These are phyloP conservation scores for Urocolius indicus DNA, from an alignment of 2,113 vertebrate species.

Conservation along the genomic window DNA sequence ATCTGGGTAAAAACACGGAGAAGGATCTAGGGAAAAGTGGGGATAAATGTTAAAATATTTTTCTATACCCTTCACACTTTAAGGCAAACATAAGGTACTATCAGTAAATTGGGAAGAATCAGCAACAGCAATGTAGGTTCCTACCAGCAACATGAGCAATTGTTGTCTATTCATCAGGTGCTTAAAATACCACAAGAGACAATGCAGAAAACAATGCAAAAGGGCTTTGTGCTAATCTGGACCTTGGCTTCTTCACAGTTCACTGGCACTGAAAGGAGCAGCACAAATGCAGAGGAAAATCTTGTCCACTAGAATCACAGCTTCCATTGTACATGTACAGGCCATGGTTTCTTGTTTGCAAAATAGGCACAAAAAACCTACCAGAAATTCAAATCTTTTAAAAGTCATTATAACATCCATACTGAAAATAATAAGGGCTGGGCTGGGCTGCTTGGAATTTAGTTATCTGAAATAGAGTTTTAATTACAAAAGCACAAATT, in stretches of 20 bases:
- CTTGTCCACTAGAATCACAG: not conserved
- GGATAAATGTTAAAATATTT: not conserved
- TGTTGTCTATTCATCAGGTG: not conserved
- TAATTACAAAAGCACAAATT: constrained; percentile 2
- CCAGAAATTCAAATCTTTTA: not conserved
- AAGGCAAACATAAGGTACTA: not conserved
- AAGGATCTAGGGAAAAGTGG: not conserved
- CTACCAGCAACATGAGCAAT: not conserved
- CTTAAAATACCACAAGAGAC: constrained; percentile 28
- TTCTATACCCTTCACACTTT: not conserved
- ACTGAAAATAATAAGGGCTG: constrained; percentile 5
- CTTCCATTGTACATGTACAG: constrained; percentile 14
- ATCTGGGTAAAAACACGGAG: too few relatives aligned
- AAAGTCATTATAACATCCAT: not conserved
- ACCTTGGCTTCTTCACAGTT: constrained; percentile 9
- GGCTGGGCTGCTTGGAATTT: constrained; percentile 14
- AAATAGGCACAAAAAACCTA: not conserved
- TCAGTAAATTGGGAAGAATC: not conserved
- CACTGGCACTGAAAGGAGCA: constrained; percentile 27
- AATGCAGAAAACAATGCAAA: constrained; percentile 4
- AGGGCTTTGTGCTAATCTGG: not conserved
- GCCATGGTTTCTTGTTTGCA: not conserved
- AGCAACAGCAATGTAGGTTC: not conserved
- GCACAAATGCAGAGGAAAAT: not conserved
- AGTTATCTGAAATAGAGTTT: not conserved